phyloP scores from a whole-genome alignment of 2,113 vertebrate genomes.

The Tychaedon coryphoeus region DNA sequence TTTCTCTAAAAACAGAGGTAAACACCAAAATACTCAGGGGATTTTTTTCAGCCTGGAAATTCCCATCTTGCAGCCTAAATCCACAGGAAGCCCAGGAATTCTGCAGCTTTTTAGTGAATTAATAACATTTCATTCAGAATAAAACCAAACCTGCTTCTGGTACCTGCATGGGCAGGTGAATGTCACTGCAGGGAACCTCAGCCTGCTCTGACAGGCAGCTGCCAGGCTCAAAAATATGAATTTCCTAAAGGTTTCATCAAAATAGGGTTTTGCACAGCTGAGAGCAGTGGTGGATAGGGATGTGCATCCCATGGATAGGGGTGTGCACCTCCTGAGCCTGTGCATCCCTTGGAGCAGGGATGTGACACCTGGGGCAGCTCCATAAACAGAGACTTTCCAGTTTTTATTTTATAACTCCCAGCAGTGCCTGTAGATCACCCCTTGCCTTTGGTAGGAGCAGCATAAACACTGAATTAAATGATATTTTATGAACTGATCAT shows the following conservation, averaged over 20 bases:
- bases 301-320: accelerated
- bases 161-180: accelerated
- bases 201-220: background rate
- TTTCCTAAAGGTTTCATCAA: background rate
- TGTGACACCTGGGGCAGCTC: background rate
- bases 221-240: background rate
- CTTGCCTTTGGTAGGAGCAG: background rate
- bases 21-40: background rate
- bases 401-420: background rate
- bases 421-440: background rate
- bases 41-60: background rate
- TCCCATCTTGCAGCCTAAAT: background rate
- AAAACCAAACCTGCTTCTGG: accelerated
- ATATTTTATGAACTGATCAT: background rate
- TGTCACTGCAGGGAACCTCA: background rate
- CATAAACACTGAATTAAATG: background rate
- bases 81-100: background rate
- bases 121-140: background rate
- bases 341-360: accelerated
- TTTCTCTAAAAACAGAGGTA: background rate
- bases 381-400: background rate
- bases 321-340: background rate
- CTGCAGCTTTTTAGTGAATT: background rate
- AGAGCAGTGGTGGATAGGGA: background rate
- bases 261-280: background rate